A percentile compares a stretch with the other conserved stretches of the same genome.
phyloP scores from a whole-genome alignment of 2,888 invertebrate genomes.

The Leptopilina drosophilae region DNA sequence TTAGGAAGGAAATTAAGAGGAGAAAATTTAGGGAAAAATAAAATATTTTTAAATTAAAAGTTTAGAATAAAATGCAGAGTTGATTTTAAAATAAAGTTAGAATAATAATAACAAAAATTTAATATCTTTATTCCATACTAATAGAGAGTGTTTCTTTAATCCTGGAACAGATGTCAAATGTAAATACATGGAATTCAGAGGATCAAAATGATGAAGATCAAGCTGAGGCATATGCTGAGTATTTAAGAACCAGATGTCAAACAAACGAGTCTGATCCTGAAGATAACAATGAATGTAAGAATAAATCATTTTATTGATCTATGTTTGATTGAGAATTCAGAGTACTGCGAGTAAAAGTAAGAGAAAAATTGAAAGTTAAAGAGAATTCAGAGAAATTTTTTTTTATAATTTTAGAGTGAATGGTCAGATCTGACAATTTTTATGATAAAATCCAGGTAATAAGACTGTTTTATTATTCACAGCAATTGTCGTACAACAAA shows the following conservation, averaged over 20 bases:
- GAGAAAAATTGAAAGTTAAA: neutral
- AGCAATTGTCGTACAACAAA: too few species aligned
- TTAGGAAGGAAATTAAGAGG: neutral
- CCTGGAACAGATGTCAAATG: slow-evolving; percentile 47
- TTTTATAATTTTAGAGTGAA: slow-evolving; percentile 43
- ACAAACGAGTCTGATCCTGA: too few species aligned
- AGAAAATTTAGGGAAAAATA: too few species aligned
- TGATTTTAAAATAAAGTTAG: too few species aligned
- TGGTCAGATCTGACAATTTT: slow-evolving; percentile 47
- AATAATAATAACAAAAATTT: neutral
- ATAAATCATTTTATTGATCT: too few species aligned
- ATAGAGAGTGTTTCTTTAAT: too few species aligned
- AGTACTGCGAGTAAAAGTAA: too few species aligned
- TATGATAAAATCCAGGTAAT: slow-evolving; percentile 45
- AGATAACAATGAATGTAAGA: neutral
- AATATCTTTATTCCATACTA: slow-evolving; percentile 27
- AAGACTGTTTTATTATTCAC: slow-evolving; percentile 28
- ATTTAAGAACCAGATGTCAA: slow-evolving; percentile 10
- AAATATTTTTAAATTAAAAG: too few species aligned
- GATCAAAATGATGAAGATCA: neutral
- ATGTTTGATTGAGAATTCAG: too few species aligned
- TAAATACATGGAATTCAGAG: slow-evolving; percentile 40
- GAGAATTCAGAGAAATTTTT: neutral
- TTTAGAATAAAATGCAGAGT: too few species aligned
- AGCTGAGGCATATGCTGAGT: slow-evolving; percentile 41